Evolutionary conservation across 2,888 invertebrate species (phyloP).

Genomic region (Pinctada fucata): DNA sequence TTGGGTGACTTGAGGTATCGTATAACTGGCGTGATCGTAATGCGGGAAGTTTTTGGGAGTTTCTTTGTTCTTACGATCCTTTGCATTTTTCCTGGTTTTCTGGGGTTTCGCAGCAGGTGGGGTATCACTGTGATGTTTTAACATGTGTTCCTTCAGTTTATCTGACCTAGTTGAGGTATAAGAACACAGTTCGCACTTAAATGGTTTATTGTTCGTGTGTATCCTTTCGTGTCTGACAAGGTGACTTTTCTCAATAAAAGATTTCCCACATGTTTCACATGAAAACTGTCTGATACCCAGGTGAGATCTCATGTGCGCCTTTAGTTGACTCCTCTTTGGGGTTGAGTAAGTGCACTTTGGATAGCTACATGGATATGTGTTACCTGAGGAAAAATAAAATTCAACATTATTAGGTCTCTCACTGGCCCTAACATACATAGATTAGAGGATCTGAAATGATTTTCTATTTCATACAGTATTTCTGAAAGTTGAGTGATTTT

Average conservation of each 20-base stretch:
- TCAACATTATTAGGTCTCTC: background rate
- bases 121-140: conserved; percentile 76
- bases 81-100: conserved; percentile 31
- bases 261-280: conserved; percentile 81
- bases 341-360: conserved; percentile 82
- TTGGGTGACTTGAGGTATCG: conserved; percentile 34
- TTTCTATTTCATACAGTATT: no score
- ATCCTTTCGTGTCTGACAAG: conserved; percentile 83
- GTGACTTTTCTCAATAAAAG: conserved; percentile 84
- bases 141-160: conserved; percentile 81
- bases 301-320: conserved; percentile 82
- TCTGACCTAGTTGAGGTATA: conserved; percentile 83
- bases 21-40: conserved; percentile 47
- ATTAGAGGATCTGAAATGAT: no score
- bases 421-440: no score
- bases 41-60: conserved; percentile 6
- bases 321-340: conserved; percentile 83
- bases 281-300: conserved; percentile 79
- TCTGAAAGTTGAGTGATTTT: no score
- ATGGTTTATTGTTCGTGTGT: conserved; percentile 82
- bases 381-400: conserved; percentile 75
- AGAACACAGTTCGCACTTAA: conserved; percentile 82
- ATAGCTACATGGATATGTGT: conserved; percentile 82
- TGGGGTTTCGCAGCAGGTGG: conserved; percentile 36
- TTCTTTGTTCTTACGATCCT: background rate